Conservation (phyloP, 2,797 vertebrate genomes). For the Pterois miles region DNA sequence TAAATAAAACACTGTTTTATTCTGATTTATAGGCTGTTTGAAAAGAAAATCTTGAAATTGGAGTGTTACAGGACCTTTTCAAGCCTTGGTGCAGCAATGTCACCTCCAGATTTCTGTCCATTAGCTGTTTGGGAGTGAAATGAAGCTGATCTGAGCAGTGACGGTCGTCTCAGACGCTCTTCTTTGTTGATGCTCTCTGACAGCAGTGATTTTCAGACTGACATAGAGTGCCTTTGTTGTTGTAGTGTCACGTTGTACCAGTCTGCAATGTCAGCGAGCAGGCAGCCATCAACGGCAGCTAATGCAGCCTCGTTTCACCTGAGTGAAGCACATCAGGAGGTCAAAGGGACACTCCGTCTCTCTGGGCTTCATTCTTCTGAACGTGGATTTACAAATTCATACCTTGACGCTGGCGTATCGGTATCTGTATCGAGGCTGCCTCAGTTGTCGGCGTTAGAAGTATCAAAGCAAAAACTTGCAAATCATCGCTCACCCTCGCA, state of each 20-base stretch:
- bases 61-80: not conserved
- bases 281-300: constrained; percentile 47
- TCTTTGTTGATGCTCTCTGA: constrained; percentile 22
- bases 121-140: constrained; percentile 7
- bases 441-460: not conserved
- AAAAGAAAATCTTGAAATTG: not conserved
- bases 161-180: constrained; percentile 15
- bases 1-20: too few relatives aligned
- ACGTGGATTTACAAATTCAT: not conserved
- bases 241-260: constrained; percentile 63
- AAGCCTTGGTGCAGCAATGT: not conserved
- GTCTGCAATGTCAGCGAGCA: constrained; percentile 52
- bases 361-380: constrained; percentile 8
- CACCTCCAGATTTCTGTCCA: not conserved
- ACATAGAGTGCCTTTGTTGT: constrained; percentile 65
- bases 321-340: constrained; percentile 44
- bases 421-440: not conserved
- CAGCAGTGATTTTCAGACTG: constrained; percentile 27
- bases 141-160: constrained; percentile 4
- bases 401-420: not conserved
- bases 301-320: constrained; percentile 54
- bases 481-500: constrained; percentile 33
- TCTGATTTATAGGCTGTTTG: not conserved
- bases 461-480: constrained; percentile 28
- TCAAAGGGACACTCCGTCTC: constrained; percentile 31